Evolutionary conservation across 2,888 invertebrate species (phyloP), one percentile per base, ranked within the genome.

Genomic region (Suillia variegata): DNA sequence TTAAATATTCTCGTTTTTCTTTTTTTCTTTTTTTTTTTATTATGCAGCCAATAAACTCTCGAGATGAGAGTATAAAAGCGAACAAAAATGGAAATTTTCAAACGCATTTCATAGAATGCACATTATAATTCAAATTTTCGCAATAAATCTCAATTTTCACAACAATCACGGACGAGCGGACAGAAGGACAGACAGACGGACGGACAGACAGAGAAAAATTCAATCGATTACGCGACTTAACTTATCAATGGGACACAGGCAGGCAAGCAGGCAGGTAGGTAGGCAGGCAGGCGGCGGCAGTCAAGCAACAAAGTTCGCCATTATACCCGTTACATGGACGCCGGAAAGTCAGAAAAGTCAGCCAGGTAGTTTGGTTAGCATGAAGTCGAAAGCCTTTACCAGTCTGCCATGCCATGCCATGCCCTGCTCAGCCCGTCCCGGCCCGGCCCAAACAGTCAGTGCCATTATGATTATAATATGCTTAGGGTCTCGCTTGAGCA

Each of bases 211-310:
- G 68, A 64, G 64, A 63, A 69, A 71, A 70, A 72, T 72, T 74
- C 74, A 74, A 74, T 74, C 74, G 74, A 74, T 74, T 74, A 74
- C 74, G 74, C 74, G 74, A 74, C 74, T 74, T 74, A 74, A 74
- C 73, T 74, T 73, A 73, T 72, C 70, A 74, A 74, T 73, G 69
- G 73, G 38, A n/a, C n/a, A n/a, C n/a, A 31, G 31, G 4, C n/a
- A 4, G 38, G n/a, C 12, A 38, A 38, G 38, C n/a, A 13, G 12
- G 15, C n/a, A n/a, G n/a, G 38, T 13, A n/a, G 38, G n/a, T 8
- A n/a, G 4, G 38, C 13, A 38, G 8, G 38, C n/a, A 12, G 31
- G 31, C 31, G 31, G 6, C 31, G 6, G 31, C 6, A 8, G 31
- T 31, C 6, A 31, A n/a, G 38, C 6, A n/a, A n/a, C n/a, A n/a